Evolutionary conservation across 2,797 vertebrate genomes (phyloP), one percentile per base, ranked within the genome.

Genomic region (Hyperoplus immaculatus): DNA sequence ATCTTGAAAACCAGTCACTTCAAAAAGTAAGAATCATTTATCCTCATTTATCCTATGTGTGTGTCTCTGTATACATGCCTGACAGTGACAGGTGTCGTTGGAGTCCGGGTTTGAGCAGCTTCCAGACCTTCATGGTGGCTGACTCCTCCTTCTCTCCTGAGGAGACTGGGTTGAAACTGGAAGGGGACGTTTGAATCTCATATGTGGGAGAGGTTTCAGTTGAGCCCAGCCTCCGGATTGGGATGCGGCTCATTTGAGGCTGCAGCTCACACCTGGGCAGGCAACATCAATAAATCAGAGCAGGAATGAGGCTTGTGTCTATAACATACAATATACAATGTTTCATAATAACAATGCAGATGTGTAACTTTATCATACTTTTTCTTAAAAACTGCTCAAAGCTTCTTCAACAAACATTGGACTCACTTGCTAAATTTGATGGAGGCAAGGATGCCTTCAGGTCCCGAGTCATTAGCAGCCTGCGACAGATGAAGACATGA

Each of bases 351-450:
- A 56, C 8, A 18, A 46, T 49, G 38, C 39, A 59, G 41, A 57
- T 51, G 15, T 47, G 12, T 4, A 51, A 41, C 11, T 42, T 47
- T 15, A 18, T 66, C 6, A 1, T 12, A n/a, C 21, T 21, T 38
- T 10, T 8, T 74, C 3, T 54, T 21, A 5, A 43, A 69, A 39
- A 9, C 5, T 9, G 7, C 49, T 57, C 8, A 0, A 9, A 36
- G 12, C 66, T 10, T 39, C 1, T 60, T 5, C 57, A 3, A 6
- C 45, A 76, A 65, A 3, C 29, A 59, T 1, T 47, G 4, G 10
- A 91, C 93, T 93, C 88, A 95, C 96, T 95, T 95, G 94, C 85
- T 92, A 77, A 84, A 93, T 80, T 92, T 95, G 68, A 95, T 84
- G 64, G 94, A 93, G 21, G 91, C 91, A 38, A 92, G 81, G 73